phyloP scores from a whole-genome alignment of 2,888 invertebrate species.

The Apomyelois bistriatella region DNA sequence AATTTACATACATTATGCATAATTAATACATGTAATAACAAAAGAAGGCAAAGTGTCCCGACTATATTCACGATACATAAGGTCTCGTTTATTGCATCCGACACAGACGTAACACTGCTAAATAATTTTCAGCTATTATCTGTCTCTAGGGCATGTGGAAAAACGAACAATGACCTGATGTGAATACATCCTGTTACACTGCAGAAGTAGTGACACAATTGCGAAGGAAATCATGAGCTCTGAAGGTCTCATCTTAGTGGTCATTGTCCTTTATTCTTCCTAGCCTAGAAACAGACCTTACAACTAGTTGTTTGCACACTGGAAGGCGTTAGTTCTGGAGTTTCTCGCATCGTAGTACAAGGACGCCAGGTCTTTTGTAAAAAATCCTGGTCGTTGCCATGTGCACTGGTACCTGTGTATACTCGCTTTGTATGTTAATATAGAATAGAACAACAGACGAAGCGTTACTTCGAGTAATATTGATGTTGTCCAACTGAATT shows the following conservation, averaged over 20 bases:
- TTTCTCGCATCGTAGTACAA: neutral
- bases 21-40: too few species aligned
- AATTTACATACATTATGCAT: too few species aligned
- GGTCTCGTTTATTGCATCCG: neutral
- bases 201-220: too few species aligned
- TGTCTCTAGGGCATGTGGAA: neutral
- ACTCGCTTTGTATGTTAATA: constrained; percentile 36
- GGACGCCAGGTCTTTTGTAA: neutral
- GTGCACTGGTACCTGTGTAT: constrained; percentile 20
- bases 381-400: neutral
- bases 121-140: neutral
- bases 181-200: neutral
- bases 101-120: neutral
- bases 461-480: constrained; percentile 14
- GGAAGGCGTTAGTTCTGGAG: neutral
- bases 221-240: too few species aligned
- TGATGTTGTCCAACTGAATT: constrained; percentile 8
- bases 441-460: constrained; percentile 23
- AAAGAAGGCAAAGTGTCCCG: too few species aligned
- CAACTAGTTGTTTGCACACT: neutral
- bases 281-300: neutral
- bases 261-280: neutral
- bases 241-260: too few species aligned
- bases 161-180: neutral
- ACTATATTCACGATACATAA: neutral